Percentiles rank a stretch among this genome's conserved stretches.
Conservation (phyloP, 1,140 invertebrate genomes). For the Eciton burchellii region DNA sequence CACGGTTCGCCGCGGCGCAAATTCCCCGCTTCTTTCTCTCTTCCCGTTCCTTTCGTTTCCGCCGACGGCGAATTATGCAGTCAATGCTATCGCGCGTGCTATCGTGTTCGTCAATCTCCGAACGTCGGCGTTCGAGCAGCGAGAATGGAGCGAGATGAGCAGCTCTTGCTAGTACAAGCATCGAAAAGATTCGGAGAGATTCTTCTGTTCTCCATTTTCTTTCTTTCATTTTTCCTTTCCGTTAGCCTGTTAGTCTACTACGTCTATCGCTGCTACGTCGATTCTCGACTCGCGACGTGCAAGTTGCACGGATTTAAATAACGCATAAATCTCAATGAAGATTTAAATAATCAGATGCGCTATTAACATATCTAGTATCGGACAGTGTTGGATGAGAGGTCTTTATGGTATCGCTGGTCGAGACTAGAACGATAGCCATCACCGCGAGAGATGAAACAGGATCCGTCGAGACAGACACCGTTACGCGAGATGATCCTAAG, state of each 20-base stretch:
- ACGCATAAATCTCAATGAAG: too few species aligned
- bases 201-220: too few species aligned
- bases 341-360: too few species aligned
- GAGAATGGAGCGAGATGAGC: conserved; percentile 15
- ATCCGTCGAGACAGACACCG: conserved; percentile 57
- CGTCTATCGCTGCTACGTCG: too few species aligned
- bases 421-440: conserved; percentile 15
- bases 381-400: neutral
- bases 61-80: conserved; percentile 53
- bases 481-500: conserved; percentile 53
- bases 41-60: conserved; percentile 24
- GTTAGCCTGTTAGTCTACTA: neutral
- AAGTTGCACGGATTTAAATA: too few species aligned
- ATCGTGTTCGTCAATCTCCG: conserved; percentile 63
- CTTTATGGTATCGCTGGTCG: conserved; percentile 22
- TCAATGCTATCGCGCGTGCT: conserved; percentile 26
- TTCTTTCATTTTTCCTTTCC: neutral
- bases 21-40: conserved; percentile 46
- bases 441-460: conserved; percentile 56
- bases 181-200: neutral
- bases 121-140: conserved; percentile 44
- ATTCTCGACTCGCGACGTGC: too few species aligned
- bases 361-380: neutral
- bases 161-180: neutral
- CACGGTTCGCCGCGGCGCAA: conserved; percentile 43